These are phyloP conservation scores for Agriopis leucophaearia DNA, from an alignment of 2,888 invertebrate genomes.

Conservation along the genomic window DNA sequence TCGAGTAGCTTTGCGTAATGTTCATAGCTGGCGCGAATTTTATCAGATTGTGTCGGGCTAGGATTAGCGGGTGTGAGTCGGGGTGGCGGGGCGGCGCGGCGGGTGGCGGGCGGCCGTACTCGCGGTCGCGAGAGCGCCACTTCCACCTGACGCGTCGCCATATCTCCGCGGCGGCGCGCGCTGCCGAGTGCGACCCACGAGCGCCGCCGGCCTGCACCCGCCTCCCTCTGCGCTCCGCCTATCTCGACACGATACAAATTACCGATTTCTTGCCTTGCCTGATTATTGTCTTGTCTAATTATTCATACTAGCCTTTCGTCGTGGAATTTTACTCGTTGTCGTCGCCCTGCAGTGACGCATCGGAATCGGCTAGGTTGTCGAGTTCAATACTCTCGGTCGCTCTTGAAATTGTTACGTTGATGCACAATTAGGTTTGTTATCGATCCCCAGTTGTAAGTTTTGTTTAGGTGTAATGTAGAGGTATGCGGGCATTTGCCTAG, in stretches of 20 bases:
- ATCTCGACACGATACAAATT: slow-evolving; percentile 83
- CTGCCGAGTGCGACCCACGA: slow-evolving; percentile 59
- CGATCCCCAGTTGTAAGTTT: slow-evolving; percentile 34
- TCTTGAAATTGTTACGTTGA: slow-evolving; percentile 29
- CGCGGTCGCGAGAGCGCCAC: slow-evolving; percentile 73
- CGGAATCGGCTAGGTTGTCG: slow-evolving; percentile 75
- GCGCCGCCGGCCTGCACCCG: slow-evolving; percentile 69
- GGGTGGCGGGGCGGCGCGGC: slow-evolving; percentile 64
- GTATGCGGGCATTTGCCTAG: slow-evolving; percentile 57
- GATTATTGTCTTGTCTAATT: slow-evolving; percentile 86
- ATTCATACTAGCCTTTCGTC: slow-evolving; percentile 78
- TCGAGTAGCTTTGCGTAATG: slow-evolving; percentile 83
- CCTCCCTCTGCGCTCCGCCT: slow-evolving; percentile 78
- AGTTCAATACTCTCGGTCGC: slow-evolving; percentile 76
- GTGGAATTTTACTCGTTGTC: slow-evolving; percentile 75
- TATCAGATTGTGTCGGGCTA: slow-evolving; percentile 84
- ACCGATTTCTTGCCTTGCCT: slow-evolving; percentile 84
- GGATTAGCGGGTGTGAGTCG: slow-evolving; percentile 77
- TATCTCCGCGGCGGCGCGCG: slow-evolving; percentile 81
- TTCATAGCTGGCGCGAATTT: slow-evolving; percentile 86
- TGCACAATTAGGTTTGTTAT: slow-evolving; percentile 36
- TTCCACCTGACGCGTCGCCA: slow-evolving; percentile 86
- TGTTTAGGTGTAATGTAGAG: slow-evolving; percentile 39
- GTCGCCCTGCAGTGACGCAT: slow-evolving; percentile 73
- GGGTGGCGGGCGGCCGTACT: slow-evolving; percentile 74